Evolutionary conservation across 2,888 invertebrate species (phyloP), one percentile per base, ranked within the genome.

Genomic region (Spilosoma lubricipeda): DNA sequence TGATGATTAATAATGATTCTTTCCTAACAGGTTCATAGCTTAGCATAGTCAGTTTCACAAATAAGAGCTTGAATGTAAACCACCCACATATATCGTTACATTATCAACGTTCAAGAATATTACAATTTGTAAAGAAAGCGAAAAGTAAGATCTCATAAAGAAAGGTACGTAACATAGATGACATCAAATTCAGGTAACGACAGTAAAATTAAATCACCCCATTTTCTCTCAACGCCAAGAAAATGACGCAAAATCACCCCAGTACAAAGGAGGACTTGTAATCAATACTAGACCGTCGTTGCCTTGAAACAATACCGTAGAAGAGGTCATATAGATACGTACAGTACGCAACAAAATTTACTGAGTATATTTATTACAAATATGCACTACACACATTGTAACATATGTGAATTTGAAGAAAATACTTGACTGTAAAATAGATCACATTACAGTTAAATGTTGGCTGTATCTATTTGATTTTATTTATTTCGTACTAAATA

Each of bases 241-340:
- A 67, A 71, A 70, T 67, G 70, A 63, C 67, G 42, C 42, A 42
- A 67, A 74, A 56, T 59, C 42, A 45, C 48, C 45, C 36, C n/a
- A 48, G 67, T n/a, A 66, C 42, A 42, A 56, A 27, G 59, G 66
- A 70, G 74, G 63, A 48, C 33, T 67, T 68, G 63, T 74, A 74
- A 84, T 84, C 83, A 83, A 84, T 83, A 82, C 74, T 52, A 76
- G 70, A 78, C 66, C 70, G 68, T 69, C 68, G 63, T 70, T 77
- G 73, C 75, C 78, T 82, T 84, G 77, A 78, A 77, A 80, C 71
- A 84, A 69, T 78, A 67, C 70, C 33, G 45, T 36, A 45, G 71
- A 77, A 72, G 73, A 78, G 80, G 74, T 65, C 73, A 67, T 77
- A 72, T 74, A 70, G 70, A 74, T 67, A 67, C 2, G 67, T 71